Conservation (phyloP, 2,888 invertebrate species). For the Coelinius sp. region DNA sequence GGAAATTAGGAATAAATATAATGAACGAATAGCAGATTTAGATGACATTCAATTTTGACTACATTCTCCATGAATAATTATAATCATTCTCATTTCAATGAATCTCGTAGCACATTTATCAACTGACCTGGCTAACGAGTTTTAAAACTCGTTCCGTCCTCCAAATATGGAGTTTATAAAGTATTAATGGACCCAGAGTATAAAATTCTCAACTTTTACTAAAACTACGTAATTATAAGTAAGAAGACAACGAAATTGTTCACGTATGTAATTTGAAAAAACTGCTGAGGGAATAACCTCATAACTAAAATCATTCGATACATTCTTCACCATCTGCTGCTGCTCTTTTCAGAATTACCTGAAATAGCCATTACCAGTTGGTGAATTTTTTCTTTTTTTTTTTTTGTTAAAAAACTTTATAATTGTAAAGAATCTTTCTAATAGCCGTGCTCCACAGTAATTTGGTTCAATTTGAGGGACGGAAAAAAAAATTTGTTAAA, state of each 20-base stretch:
- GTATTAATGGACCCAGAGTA: not conserved
- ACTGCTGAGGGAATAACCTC: not conserved
- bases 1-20: not conserved
- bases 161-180: not conserved
- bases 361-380: not conserved
- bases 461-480: not conserved
- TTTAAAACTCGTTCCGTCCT: not conserved
- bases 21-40: not conserved
- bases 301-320: conserved; percentile 1
- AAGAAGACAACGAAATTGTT: not conserved
- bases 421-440: not conserved
- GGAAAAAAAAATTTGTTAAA: not conserved
- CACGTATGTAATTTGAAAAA: not conserved
- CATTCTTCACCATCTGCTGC: not conserved
- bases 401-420: not conserved
- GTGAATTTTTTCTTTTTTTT: not conserved
- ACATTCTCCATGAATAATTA: not conserved
- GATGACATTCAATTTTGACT: not conserved
- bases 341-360: not conserved
- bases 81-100: not conserved
- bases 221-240: not conserved
- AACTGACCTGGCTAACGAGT: not conserved
- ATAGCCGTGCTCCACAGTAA: not conserved
- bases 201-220: not conserved
- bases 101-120: not conserved